These are phyloP conservation scores for Tachyglossus aculeatus DNA, from an alignment of 2,797 vertebrate genomes.

Conservation along the genomic window DNA sequence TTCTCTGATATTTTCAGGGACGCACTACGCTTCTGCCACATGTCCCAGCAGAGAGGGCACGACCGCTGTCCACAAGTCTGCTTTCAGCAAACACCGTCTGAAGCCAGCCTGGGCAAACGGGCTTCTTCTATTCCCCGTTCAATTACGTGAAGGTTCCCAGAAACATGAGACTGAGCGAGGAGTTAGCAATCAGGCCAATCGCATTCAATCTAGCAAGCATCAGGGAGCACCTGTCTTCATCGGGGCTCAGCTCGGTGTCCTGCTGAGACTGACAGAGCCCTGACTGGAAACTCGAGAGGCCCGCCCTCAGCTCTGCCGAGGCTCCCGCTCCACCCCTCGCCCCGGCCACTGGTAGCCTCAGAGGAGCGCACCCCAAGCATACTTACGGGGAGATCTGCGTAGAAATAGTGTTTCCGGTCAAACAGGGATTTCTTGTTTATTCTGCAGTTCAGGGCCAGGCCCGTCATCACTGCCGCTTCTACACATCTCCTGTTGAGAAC, in stretches of 20 bases:
- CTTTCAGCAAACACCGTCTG: conserved; percentile 53
- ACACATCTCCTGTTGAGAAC: conserved; percentile 94
- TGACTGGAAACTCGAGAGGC: conserved; percentile 30
- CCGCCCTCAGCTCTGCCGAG: neutral
- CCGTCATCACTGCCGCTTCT: conserved; percentile 94
- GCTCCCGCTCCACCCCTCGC: accelerated
- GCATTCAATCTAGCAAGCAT: conserved; percentile 54
- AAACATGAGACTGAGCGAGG: conserved; percentile 66
- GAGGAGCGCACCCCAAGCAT: conserved; percentile 14
- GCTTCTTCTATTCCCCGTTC: conserved; percentile 57
- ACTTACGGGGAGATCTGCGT: conserved; percentile 97
- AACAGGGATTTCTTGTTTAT: conserved; percentile 95
- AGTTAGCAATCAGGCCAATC: conserved; percentile 69
- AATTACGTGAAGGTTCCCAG: conserved; percentile 64
- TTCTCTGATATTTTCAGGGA: conserved; percentile 15
- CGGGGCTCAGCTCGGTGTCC: conserved; percentile 31
- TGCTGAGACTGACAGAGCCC: conserved; percentile 25
- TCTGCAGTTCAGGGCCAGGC: conserved; percentile 89
- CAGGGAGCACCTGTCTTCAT: conserved; percentile 58
- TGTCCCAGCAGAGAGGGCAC: conserved; percentile 34
- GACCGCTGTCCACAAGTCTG: conserved; percentile 59
- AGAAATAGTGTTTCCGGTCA: conserved; percentile 99
- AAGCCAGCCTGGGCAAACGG: conserved; percentile 46
- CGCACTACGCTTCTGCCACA: conserved; percentile 26
- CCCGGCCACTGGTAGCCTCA: neutral